These are phyloP conservation scores for Cordilura impudica DNA, from an alignment of 2,888 invertebrate genomes.

Conservation along the genomic window DNA sequence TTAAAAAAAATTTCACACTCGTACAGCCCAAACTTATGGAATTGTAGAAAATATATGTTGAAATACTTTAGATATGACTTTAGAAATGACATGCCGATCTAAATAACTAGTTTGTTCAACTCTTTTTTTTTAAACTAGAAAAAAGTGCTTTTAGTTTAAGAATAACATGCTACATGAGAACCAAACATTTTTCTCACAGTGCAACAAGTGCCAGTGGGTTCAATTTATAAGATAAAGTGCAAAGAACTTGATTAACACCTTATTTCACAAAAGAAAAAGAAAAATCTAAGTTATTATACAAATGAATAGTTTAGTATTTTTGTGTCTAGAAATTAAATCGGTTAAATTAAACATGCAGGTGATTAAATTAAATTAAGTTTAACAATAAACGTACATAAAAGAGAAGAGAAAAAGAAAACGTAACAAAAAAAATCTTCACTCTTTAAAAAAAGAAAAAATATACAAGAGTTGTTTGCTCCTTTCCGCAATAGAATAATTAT, in stretches of 20 bases:
- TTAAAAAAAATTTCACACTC: conserved; percentile 11
- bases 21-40: conserved; percentile 4
- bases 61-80: conserved; percentile 25
- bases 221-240: background rate
- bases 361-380: too few species aligned
- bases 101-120: conserved; percentile 1
- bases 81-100: conserved; percentile 48
- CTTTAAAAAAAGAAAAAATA: too few species aligned
- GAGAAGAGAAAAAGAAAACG: background rate
- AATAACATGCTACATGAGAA: conserved; percentile 53
- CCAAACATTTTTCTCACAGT: conserved; percentile 58
- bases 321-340: background rate
- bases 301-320: background rate
- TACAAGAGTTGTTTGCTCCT: too few species aligned
- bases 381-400: too few species aligned
- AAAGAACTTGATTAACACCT: background rate
- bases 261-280: background rate
- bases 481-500: too few species aligned
- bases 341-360: background rate
- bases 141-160: conserved; percentile 30
- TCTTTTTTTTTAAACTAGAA: conserved; percentile 17
- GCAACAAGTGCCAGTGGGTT: conserved; percentile 38
- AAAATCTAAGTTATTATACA: background rate
- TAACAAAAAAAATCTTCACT: background rate
- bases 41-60: conserved; percentile 39